Evolutionary conservation across 2,888 invertebrate species (phyloP).

Genomic region (Drosophila prostipennis): DNA sequence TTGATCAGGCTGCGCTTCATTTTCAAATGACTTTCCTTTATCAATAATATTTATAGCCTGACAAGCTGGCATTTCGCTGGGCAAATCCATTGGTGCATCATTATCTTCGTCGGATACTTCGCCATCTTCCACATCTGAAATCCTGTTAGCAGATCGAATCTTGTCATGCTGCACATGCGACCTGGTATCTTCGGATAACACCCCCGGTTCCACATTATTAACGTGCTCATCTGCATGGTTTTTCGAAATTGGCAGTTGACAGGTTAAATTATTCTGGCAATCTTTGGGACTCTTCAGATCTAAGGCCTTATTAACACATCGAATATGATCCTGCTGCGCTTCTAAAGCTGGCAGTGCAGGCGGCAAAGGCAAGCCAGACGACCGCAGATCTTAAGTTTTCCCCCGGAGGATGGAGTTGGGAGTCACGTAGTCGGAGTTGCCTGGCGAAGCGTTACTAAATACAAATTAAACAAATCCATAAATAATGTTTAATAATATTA

Average conservation of each 20-base stretch:
- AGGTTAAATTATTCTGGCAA: background rate
- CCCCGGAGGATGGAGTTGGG: constrained; percentile 34
- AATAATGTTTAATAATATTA: constrained; percentile 84
- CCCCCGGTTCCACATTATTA: background rate
- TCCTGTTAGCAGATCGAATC: background rate
- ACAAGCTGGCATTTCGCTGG: background rate
- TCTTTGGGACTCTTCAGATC: background rate
- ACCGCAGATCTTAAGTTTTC: constrained; percentile 74
- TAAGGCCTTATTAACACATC: background rate
- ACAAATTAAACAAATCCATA: constrained; percentile 84
- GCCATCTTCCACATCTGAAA: constrained; percentile 52
- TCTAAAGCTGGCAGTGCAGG: constrained; percentile 39
- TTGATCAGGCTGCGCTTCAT: background rate
- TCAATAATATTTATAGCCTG: background rate
- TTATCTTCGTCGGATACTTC: constrained; percentile 39
- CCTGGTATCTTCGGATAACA: background rate
- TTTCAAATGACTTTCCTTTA: background rate
- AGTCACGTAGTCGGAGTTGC: constrained; percentile 48
- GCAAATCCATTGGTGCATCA: background rate
- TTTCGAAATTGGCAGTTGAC: background rate
- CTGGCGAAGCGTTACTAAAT: constrained; percentile 80
- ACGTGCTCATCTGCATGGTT: background rate
- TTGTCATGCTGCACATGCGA: background rate
- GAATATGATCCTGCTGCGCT: background rate
- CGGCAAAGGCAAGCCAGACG: constrained; percentile 49